Percentiles rank a stretch among this genome's conserved stretches.
phyloP scores from a whole-genome alignment of 2,888 invertebrate species.

The Sesamia inferens region DNA sequence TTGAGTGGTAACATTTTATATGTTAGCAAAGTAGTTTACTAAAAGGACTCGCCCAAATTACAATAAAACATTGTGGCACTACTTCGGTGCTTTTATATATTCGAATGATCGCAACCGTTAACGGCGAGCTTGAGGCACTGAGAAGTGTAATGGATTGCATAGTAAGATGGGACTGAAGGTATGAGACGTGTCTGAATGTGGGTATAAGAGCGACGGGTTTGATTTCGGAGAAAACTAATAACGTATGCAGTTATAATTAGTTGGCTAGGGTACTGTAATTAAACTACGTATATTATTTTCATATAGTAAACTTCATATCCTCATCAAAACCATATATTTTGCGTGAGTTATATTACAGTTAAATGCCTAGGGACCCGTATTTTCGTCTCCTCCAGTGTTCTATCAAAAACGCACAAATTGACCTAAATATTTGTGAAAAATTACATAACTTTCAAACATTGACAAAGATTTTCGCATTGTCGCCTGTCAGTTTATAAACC shows the following conservation, averaged over 20 bases:
- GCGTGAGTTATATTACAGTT: neutral
- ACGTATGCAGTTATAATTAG: neutral
- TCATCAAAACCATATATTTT: neutral
- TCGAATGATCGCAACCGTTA: constrained; percentile 12
- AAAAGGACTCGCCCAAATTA: neutral
- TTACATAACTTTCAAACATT: neutral
- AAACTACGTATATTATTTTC: neutral
- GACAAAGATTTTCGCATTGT: neutral
- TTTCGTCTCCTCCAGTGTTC: neutral
- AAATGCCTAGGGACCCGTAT: neutral
- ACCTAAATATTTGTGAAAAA: neutral
- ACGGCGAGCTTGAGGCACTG: neutral
- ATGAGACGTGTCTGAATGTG: neutral
- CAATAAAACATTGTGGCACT: constrained; percentile 4
- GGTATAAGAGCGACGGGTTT: neutral
- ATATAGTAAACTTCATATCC: neutral
- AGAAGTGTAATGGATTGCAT: constrained; percentile 5
- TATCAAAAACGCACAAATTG: too few relatives aligned
- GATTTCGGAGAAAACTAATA: neutral
- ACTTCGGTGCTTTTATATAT: constrained; percentile 13
- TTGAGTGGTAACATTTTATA: neutral
- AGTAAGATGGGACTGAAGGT: constrained; percentile 5
- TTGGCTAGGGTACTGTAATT: neutral
- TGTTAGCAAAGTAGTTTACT: neutral
- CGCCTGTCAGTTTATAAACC: neutral